Evolutionary conservation across 35 echinoderm and acorn worm genomes (phyloP), one percentile per base, ranked within the genome.

Genomic region (Lytechinus variegatus): DNA sequence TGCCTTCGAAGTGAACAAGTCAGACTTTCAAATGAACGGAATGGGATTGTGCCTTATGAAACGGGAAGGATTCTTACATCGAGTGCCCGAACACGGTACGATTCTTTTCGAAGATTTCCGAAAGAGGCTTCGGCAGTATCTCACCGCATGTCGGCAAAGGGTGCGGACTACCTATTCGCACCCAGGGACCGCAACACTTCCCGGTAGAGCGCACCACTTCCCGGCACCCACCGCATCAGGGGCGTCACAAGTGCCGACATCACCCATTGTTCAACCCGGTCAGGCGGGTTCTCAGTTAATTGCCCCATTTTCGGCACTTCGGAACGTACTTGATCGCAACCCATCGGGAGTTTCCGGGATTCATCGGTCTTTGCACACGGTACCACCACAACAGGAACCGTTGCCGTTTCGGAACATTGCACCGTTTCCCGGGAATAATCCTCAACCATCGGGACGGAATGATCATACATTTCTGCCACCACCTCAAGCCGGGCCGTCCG

Each of bases 41-140:
- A 87, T 94, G 6, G 96, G 86, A 3, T 66, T 96, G 53, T 96
- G 96, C 54, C 87, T 96, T 10, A 96, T 96, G 96, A 91, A 87
- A 9, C 87, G 94, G 27, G 94, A 96, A 66, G 96, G 96, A 53
- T 96, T 96, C 89, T 94, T 91, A 33, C 14, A 54, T 52, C 94
- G 96, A 71, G 94, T 95, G 27, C 94, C 94, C 54, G 94, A 91
- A 27, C 28, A 96, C 13, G 96, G 96, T 21, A 56, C 86, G 89
- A 94, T 96, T 27, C 94, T 96, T 44, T 95, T 89, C 94, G 96
- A 95, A 29, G 96, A 96, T 66, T 96, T 96, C 87, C 86, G 96
- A 72, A 92, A 66, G 28, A 87, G 96, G 55, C 86, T 96, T 44
- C 94, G 94, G 61, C 54, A 58, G 52, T 95, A 89, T 58, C 44